phyloP scores from a whole-genome alignment of 2,888 invertebrate genomes.

The Neocrepidodera transversa region DNA sequence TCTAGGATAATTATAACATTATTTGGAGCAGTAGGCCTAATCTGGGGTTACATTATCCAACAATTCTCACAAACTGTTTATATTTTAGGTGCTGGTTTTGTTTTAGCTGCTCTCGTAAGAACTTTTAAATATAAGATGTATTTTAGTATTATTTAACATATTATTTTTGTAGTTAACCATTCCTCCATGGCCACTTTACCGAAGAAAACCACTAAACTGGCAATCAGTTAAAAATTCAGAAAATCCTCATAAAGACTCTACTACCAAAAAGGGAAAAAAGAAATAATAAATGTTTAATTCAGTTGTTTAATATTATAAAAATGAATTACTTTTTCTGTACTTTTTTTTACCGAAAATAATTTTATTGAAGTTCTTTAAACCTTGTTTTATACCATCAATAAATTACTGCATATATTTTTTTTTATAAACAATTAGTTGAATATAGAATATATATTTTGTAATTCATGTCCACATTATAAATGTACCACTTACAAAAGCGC shows the following conservation, averaged over 20 bases:
- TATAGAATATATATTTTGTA: too few species aligned
- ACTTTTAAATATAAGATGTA: too few species aligned
- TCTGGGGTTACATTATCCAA: conserved; percentile 93
- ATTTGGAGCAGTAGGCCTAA: conserved; percentile 89
- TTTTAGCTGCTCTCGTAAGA: conserved; percentile 82
- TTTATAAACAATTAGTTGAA: too few species aligned
- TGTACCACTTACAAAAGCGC: too few species aligned
- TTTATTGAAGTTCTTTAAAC: too few species aligned
- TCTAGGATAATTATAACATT: conserved; percentile 89
- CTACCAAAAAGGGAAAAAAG: conserved; percentile 51
- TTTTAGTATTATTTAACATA: neutral
- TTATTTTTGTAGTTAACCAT: conserved; percentile 72
- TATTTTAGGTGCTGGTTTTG: conserved; percentile 89
- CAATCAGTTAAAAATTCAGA: conserved; percentile 68
- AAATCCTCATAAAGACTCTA: conserved; percentile 39
- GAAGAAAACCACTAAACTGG: conserved; percentile 88
- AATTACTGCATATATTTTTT: too few species aligned
- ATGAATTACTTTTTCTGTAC: neutral
- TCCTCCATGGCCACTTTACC: conserved; percentile 97
- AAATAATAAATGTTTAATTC: too few species aligned
- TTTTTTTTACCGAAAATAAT: too few species aligned
- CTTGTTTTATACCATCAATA: too few species aligned
- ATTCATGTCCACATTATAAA: too few species aligned
- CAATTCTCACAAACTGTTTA: conserved; percentile 96
- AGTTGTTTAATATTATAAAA: too few species aligned